Percentiles rank a stretch among this genome's conserved stretches.
Evolutionary conservation across 2,797 vertebrate species (phyloP).

Genomic region (Lepilemur septentrionalis): DNA sequence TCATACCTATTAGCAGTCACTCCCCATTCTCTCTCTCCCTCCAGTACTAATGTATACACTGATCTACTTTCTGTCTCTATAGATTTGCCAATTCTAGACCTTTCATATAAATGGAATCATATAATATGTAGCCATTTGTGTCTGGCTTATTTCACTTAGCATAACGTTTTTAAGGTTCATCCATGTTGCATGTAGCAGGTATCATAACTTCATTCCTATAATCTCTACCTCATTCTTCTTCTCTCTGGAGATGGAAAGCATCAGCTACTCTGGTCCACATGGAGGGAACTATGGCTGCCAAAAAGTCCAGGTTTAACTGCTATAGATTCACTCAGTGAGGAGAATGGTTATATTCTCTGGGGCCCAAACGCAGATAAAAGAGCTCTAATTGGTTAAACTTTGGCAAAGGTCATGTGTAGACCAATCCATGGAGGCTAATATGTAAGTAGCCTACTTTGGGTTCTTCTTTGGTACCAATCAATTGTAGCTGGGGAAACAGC

Average conservation of each 20-base stretch:
- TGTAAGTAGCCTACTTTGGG: not conserved
- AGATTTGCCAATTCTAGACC: not conserved
- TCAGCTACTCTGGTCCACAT: not conserved
- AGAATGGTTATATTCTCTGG: not conserved
- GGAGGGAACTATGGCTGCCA: not conserved
- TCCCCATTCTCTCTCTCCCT: not conserved
- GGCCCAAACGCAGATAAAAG: not conserved
- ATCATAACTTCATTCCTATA: not conserved
- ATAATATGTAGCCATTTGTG: not conserved
- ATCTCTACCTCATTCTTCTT: conserved; percentile 11
- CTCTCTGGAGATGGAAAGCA: not conserved
- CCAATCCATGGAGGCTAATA: not conserved
- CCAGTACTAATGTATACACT: no score
- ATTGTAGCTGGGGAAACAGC: not conserved
- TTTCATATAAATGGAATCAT: not conserved
- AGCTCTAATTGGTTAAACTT: not conserved
- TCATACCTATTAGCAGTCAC: not conserved
- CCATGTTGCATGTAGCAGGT: not conserved
- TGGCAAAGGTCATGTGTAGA: not conserved
- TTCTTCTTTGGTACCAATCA: not conserved
- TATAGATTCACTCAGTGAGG: not conserved
- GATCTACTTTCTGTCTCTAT: not conserved
- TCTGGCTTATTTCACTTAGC: not conserved
- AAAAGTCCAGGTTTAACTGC: not conserved
- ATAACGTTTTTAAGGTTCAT: not conserved